These are phyloP conservation scores for Pantherophis guttatus DNA, from an alignment of 2,113 vertebrate species.

Conservation along the genomic window DNA sequence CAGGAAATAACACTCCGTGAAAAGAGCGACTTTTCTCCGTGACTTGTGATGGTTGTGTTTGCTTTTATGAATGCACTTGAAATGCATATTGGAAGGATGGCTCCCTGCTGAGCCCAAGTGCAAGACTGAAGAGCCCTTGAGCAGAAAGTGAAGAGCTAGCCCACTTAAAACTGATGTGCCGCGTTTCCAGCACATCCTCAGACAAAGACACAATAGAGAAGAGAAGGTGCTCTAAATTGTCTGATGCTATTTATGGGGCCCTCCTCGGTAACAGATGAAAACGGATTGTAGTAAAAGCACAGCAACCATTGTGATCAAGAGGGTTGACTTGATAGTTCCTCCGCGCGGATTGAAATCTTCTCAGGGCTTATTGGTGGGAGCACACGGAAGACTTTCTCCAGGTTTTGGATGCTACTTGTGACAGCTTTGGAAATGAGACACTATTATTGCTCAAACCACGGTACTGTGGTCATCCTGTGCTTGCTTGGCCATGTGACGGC, in stretches of 20 bases:
- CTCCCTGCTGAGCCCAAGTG: slow-evolving; percentile 13
- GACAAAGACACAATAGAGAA: slow-evolving; percentile 11
- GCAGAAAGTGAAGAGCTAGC: slow-evolving; percentile 21
- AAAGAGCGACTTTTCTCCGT: slow-evolving; percentile 52
- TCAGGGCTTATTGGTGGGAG: not conserved
- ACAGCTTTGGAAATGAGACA: not conserved
- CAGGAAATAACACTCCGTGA: slow-evolving; percentile 59
- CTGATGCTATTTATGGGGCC: slow-evolving; percentile 21
- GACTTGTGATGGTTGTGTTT: slow-evolving; percentile 57
- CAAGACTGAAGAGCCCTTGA: slow-evolving; percentile 34
- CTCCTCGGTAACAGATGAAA: not conserved
- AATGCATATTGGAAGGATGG: slow-evolving; percentile 39
- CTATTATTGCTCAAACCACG: too few species aligned
- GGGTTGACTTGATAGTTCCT: not conserved
- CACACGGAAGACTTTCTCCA: not conserved
- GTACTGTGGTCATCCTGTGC: not conserved
- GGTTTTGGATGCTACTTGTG: too few species aligned
- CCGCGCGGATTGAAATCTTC: not conserved
- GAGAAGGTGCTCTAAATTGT: not conserved
- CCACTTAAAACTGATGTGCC: slow-evolving; percentile 10
- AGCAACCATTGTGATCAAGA: not conserved
- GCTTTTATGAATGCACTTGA: slow-evolving; percentile 50
- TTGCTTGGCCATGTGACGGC: not conserved
- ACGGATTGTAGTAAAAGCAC: not conserved
- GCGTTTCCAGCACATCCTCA: slow-evolving; percentile 21